phyloP scores from a whole-genome alignment of 2,797 vertebrate species.

The Notolepis coatsorum region DNA sequence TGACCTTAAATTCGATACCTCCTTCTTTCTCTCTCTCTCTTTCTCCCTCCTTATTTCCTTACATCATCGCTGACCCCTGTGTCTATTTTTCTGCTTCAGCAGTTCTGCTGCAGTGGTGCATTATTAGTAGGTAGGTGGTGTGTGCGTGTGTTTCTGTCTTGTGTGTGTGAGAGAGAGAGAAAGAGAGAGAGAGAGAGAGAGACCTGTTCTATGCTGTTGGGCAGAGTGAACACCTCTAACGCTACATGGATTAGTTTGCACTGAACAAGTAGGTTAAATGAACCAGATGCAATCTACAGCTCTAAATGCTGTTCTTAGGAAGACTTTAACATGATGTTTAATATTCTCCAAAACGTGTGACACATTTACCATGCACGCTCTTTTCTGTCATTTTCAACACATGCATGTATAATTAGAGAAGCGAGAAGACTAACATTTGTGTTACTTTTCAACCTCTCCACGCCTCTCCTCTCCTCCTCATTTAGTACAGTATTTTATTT shows the following conservation, averaged over 20 bases:
- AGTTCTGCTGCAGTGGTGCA: conserved; percentile 32
- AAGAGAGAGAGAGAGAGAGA: background rate
- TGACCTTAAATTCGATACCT: too few relatives aligned
- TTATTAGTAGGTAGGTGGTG: too few relatives aligned
- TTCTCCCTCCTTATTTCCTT: background rate
- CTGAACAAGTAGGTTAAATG: background rate
- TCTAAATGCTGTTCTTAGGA: background rate
- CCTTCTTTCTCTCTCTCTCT: too few relatives aligned
- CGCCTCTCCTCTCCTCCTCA: too few relatives aligned
- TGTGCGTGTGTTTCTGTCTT: background rate
- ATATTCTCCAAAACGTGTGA: too few relatives aligned
- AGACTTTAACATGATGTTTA: too few relatives aligned
- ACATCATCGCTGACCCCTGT: background rate
- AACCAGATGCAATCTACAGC: background rate
- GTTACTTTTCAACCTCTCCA: too few relatives aligned
- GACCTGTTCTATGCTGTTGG: conserved; percentile 7
- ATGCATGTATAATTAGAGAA: too few relatives aligned
- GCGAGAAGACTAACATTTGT: too few relatives aligned
- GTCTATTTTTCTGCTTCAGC: conserved; percentile 25
- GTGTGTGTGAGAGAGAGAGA: background rate
- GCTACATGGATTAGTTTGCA: background rate
- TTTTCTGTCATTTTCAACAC: too few relatives aligned
- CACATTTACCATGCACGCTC: too few relatives aligned
- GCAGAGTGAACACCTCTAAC: background rate
- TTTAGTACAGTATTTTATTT: too few relatives aligned